phyloP scores from a whole-genome alignment of 2,113 vertebrate species.

The Spermophilus dauricus region DNA sequence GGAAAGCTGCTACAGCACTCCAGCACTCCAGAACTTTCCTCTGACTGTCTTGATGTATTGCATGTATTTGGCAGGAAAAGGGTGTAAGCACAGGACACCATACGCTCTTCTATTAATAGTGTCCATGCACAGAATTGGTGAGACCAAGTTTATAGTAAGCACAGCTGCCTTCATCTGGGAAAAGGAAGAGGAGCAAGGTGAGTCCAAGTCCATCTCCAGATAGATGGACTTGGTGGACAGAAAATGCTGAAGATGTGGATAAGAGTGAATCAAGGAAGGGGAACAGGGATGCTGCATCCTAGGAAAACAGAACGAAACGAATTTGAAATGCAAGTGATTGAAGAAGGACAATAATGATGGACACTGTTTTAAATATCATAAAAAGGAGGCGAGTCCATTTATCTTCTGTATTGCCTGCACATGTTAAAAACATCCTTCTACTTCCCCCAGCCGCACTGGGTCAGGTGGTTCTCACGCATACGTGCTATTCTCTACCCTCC shows the following conservation, averaged over 20 bases:
- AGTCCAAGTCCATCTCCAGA: rapidly evolving
- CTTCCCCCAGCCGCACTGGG: not conserved
- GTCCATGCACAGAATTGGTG: not conserved
- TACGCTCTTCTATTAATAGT: slow-evolving; percentile 38
- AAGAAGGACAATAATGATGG: not conserved
- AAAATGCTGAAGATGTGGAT: rapidly evolving
- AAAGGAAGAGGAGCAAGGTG: not conserved
- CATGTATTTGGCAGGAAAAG: not conserved
- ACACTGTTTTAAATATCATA: not conserved
- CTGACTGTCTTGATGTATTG: rapidly evolving
- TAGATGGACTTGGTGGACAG: not conserved
- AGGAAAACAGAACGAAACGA: rapidly evolving
- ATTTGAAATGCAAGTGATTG: rapidly evolving
- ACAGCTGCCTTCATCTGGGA: not conserved
- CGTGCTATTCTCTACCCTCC: not conserved
- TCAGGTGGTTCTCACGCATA: not conserved
- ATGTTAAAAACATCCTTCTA: not conserved
- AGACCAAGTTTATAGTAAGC: not conserved
- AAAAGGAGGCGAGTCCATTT: not conserved
- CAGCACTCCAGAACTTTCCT: not conserved
- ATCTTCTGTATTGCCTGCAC: not conserved
- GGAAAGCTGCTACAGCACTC: not conserved
- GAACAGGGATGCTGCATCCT: rapidly evolving
- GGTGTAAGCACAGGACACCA: not conserved
- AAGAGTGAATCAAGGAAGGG: rapidly evolving